These are phyloP conservation scores for Prunella himalayana DNA, from an alignment of 2,113 vertebrate genomes.

Conservation along the genomic window DNA sequence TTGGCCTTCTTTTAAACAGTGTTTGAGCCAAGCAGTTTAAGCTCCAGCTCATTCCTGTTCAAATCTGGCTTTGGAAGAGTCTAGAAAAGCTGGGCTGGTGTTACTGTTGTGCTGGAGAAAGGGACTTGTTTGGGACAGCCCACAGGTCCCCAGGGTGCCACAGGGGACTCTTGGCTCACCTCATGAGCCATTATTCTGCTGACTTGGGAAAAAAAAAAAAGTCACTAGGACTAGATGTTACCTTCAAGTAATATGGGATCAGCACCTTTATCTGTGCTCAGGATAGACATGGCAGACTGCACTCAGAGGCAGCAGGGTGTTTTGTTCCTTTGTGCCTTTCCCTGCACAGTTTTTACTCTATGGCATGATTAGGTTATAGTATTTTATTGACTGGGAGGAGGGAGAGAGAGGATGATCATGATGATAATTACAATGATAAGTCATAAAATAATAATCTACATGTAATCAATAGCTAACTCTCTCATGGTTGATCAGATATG, in stretches of 20 bases:
- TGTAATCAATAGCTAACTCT: neutral
- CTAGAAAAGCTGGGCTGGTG: neutral
- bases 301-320: neutral
- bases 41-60: neutral
- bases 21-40: neutral
- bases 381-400: neutral
- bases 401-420: neutral
- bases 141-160: accelerated
- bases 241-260: neutral
- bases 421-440: neutral
- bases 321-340: neutral
- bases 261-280: neutral
- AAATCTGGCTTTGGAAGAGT: neutral
- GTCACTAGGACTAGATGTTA: neutral
- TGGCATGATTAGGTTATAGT: neutral
- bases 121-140: neutral
- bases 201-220: neutral
- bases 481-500: neutral
- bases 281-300: neutral
- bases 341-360: neutral
- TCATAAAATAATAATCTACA: neutral
- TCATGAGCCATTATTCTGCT: neutral
- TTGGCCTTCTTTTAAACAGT: neutral
- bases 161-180: accelerated
- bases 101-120: neutral